Base-by-base conservation (phyloP, 2,888 invertebrate species). In the Coenonympha glycerion region DNA sequence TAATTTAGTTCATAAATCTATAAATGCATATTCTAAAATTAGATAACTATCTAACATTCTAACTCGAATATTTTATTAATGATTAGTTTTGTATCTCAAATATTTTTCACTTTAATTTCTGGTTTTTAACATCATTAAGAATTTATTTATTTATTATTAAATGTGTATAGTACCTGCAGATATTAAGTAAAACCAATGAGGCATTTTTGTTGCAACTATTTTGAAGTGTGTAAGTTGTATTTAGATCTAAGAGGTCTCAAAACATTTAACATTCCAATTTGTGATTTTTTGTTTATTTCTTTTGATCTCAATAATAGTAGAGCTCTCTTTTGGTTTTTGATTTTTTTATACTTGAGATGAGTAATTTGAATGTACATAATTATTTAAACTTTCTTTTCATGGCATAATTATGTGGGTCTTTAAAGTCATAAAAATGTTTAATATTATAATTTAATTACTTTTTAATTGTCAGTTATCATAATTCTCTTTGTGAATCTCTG, bases 251-350 rank as follows among this genome's bases (percentile, higher is more conserved):
- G 24, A 9, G 1, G 9, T 13, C 3, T 37, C 13, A 11, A 8
- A 11, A 15, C 28, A 41, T 45, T 45, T 63, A 56, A 69, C 78
- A 79, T 79, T 79, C 77, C 77, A 37, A 56, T 61, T 57, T 63
- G 62, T 68, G 62, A 66, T 68, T 65, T 41, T 34, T 57, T 37
- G 19, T 46, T 47, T 21, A 4, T 11, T 21, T 36, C 31, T 33
- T n/a, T 45, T n/a, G 36, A 37, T n/a, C 22, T 15, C 22, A 31
- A 22, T 16, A n/a, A n/a, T n/a, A n/a, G n/a, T 9, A 22, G 9
- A 16, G 36, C 6, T 33, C 4, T 37, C 18, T n/a, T n/a, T n/a
- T n/a, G n/a, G n/a, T 18, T 40, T 24, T 6, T n/a, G 4, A 1
- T 22, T 5, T 47, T 28, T 28, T 19, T 18, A 41, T 31, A 40